Conservation (phyloP, 2,113 vertebrate genomes). For the Rostratula benghalensis region DNA sequence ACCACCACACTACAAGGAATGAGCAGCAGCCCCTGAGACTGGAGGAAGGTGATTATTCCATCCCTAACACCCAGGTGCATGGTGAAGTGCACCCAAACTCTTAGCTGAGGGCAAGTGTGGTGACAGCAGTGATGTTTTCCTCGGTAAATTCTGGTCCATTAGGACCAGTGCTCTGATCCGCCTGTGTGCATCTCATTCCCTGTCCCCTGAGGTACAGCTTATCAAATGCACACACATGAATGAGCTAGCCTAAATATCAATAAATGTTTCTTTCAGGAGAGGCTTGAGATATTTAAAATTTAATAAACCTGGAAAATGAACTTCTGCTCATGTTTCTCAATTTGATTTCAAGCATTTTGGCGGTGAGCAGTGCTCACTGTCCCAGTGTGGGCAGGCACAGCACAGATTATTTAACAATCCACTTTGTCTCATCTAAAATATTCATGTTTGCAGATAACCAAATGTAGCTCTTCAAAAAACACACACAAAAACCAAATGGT, state of each 20-base stretch:
- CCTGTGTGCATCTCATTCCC: background rate
- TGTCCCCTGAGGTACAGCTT: conserved; percentile 6
- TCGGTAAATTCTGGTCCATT: background rate
- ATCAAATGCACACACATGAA: conserved; percentile 49
- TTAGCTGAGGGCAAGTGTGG: background rate
- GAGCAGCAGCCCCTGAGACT: background rate
- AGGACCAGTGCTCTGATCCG: background rate
- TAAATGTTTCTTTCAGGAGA: conserved; percentile 52
- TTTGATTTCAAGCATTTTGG: conserved; percentile 20
- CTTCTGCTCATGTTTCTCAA: conserved; percentile 20
- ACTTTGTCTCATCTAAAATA: conserved; percentile 65
- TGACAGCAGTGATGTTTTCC: background rate
- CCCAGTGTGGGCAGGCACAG: conserved; percentile 41
- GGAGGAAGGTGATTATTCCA: background rate
- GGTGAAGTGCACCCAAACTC: background rate
- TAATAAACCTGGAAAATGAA: conserved; percentile 54
- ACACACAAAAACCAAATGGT: background rate
- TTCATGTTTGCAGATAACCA: conserved; percentile 60
- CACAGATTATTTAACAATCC: conserved; percentile 48
- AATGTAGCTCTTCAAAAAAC: conserved; percentile 14
- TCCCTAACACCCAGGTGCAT: background rate
- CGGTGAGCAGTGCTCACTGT: background rate
- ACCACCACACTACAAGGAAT: background rate
- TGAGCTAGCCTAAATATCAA: conserved; percentile 44
- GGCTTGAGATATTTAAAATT: conserved; percentile 54